These are phyloP conservation scores for Stegodyphus dumicola DNA, from an alignment of 1,140 invertebrate genomes.

Conservation along the genomic window DNA sequence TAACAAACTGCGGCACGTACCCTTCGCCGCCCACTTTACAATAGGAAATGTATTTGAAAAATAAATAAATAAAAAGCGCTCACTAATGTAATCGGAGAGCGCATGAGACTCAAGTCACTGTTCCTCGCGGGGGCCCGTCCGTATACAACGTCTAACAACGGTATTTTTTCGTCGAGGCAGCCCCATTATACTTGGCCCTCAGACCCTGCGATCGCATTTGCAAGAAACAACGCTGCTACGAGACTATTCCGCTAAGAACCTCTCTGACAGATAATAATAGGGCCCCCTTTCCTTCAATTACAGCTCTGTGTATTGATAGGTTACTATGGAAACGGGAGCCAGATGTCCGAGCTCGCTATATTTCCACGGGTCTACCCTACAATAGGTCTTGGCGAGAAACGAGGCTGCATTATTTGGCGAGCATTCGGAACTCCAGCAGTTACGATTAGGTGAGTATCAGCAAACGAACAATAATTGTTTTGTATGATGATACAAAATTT, in stretches of 20 bases:
- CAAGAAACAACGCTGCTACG: conserved; percentile 49
- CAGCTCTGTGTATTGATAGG: conserved; percentile 60
- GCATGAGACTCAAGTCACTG: conserved; percentile 25
- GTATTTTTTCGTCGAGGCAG: conserved; percentile 28
- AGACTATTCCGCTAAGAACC: conserved; percentile 55
- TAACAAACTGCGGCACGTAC: too few species aligned
- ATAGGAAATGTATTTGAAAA: too few species aligned
- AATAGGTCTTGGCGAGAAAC: not conserved
- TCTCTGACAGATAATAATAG: conserved; percentile 59
- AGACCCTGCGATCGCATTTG: conserved; percentile 34
- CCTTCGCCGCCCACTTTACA: too few species aligned
- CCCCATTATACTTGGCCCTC: conserved; percentile 26
- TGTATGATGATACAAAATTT: too few species aligned
- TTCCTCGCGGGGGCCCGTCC: not conserved
- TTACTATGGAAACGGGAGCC: conserved; percentile 56
- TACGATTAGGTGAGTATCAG: too few species aligned
- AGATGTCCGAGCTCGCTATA: conserved; percentile 55
- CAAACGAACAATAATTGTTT: too few species aligned
- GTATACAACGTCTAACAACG: conserved; percentile 23
- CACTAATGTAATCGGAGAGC: too few species aligned
- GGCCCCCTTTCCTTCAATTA: conserved; percentile 60
- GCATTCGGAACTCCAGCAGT: too few species aligned
- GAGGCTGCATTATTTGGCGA: conserved; percentile 32
- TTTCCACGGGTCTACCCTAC: conserved; percentile 56
- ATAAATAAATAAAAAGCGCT: too few species aligned